Conservation (phyloP, 2,797 vertebrate species). For the Aldrovandia affinis region DNA sequence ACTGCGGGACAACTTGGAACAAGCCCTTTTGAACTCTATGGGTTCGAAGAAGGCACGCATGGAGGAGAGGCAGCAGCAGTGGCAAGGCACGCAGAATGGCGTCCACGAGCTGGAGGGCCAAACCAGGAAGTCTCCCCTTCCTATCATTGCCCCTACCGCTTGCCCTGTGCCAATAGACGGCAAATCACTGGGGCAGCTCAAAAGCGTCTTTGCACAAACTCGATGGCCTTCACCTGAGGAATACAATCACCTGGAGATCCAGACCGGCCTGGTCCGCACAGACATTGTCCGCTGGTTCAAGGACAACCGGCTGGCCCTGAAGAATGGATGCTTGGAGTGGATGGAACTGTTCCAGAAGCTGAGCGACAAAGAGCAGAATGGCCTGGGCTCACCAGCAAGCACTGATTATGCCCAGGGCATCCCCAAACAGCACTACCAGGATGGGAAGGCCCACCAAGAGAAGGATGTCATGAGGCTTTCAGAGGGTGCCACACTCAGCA, state of each 20-base stretch:
- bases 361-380: constrained; percentile 49
- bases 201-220: constrained; percentile 84
- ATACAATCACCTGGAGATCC: constrained; percentile 82
- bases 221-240: constrained; percentile 93
- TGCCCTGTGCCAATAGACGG: constrained; percentile 66
- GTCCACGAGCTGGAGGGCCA: constrained; percentile 73
- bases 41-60: constrained; percentile 73
- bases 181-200: constrained; percentile 83
- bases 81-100: constrained; percentile 76
- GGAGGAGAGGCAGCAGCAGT: constrained; percentile 58
- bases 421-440: constrained; percentile 71
- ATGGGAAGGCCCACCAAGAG: constrained; percentile 69
- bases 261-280: constrained; percentile 82
- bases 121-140: constrained; percentile 67
- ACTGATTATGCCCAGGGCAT: constrained; percentile 67
- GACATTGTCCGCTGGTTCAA: constrained; percentile 92
- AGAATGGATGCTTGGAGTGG: constrained; percentile 77
- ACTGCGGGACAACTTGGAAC: constrained; percentile 89
- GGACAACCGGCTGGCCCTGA: constrained; percentile 78
- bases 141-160: constrained; percentile 62
- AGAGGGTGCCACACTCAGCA: constrained; percentile 64
- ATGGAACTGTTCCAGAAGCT: constrained; percentile 80
- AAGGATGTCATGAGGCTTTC: constrained; percentile 66
- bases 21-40: constrained; percentile 91
- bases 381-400: constrained; percentile 59